Evolutionary conservation across 2,888 invertebrate genomes (phyloP).

Genomic region (Drosophila nr. perissopoda): DNA sequence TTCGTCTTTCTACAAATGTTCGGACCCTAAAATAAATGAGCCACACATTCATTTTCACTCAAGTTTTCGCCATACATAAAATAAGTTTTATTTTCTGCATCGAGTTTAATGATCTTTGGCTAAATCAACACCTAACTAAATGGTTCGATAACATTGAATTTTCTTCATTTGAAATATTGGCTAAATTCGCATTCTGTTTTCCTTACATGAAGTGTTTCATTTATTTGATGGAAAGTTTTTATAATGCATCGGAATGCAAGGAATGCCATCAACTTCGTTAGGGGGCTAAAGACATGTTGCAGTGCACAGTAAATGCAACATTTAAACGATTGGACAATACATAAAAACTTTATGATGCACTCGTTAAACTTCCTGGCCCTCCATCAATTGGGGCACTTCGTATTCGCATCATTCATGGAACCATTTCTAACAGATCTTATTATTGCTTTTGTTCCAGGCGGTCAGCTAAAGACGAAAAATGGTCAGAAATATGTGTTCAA

Average conservation of each 20-base stretch:
- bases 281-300: conserved; percentile 44
- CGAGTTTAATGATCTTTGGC: conserved; percentile 65
- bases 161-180: conserved; percentile 46
- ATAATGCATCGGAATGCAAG: conserved; percentile 51
- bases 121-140: conserved; percentile 57
- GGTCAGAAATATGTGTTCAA: conserved; percentile 85
- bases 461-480: conserved; percentile 85
- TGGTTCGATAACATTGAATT: conserved; percentile 56
- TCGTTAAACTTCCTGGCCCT: conserved; percentile 25
- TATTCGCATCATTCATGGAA: background rate
- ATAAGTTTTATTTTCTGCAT: conserved; percentile 19
- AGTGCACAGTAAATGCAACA: conserved; percentile 32
- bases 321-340: conserved; percentile 52
- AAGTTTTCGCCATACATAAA: conserved; percentile 63
- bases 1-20: conserved; percentile 53
- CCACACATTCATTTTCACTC: conserved; percentile 53
- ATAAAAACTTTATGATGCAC: conserved; percentile 40
- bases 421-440: conserved; percentile 14
- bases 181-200: conserved; percentile 50
- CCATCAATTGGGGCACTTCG: conserved; percentile 30
- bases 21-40: conserved; percentile 48
- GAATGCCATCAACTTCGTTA: conserved; percentile 34
- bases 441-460: conserved; percentile 70
- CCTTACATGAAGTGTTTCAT: conserved; percentile 29
- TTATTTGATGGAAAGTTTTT: conserved; percentile 22